Conservation (phyloP, 35 echinoderm and acorn worm genomes). For the Strongylocentrotus purpuratus region DNA sequence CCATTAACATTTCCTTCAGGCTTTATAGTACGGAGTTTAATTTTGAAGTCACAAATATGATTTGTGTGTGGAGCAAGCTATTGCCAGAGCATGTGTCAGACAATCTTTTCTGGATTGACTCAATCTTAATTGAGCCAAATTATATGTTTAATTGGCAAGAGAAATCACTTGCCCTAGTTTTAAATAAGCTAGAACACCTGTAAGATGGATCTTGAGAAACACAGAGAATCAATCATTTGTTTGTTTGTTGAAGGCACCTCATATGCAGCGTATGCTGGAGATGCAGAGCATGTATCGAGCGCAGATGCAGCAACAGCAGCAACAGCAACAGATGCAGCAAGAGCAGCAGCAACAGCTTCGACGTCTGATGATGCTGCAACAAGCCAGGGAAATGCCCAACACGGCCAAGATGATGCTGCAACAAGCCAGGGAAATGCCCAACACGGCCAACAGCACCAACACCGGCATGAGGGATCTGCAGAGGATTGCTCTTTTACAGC, state of each 20-base stretch:
- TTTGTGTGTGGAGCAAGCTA: no score
- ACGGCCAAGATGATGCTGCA: not conserved
- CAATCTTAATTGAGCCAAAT: no score
- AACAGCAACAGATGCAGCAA: not conserved
- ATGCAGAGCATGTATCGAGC: conserved; percentile 14
- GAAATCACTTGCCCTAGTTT: not conserved
- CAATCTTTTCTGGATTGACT: no score
- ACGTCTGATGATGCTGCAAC: conserved; percentile 9
- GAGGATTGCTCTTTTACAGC: not conserved
- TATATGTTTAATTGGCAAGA: not conserved
- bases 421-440: not conserved
- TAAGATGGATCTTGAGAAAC: not conserved
- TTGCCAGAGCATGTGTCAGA: no score
- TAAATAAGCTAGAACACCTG: not conserved
- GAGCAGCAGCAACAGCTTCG: not conserved
- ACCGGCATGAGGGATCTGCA: not conserved
- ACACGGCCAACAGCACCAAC: not conserved
- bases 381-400: not conserved
- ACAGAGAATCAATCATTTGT: not conserved
- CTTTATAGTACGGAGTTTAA: no score
- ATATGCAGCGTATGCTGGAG: conserved; percentile 18
- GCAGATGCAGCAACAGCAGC: conserved; percentile 43
- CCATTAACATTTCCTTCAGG: no score
- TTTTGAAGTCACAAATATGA: no score
- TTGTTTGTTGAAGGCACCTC: not conserved